Evolutionary conservation across 1,140 invertebrate species (phyloP).

Genomic region (Bemisia tabaci): DNA sequence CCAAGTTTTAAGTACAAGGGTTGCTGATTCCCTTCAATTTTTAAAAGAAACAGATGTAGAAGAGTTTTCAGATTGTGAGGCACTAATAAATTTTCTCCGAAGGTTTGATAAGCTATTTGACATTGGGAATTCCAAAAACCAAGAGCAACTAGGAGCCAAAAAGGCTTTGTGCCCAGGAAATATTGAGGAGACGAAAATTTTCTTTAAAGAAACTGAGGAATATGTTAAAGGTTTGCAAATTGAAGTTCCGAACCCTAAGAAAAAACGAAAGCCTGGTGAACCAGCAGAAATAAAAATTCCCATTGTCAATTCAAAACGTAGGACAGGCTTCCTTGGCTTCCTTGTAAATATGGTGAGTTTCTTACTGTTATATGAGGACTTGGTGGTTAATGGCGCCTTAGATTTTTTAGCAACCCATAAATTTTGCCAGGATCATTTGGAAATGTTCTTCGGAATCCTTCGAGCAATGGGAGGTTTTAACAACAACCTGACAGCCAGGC

Average conservation of each 20-base stretch:
- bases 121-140: neutral
- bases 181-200: neutral
- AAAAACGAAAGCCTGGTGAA: neutral
- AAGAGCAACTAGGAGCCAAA: neutral
- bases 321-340: conserved; percentile 5
- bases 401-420: neutral
- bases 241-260: neutral
- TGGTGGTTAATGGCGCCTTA: neutral
- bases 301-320: neutral
- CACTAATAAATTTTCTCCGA: neutral
- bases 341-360: neutral
- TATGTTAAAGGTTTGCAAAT: neutral
- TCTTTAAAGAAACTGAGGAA: neutral
- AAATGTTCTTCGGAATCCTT: conserved; percentile 1
- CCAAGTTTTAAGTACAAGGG: neutral
- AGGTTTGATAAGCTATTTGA: conserved; percentile 4
- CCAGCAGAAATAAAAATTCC: neutral
- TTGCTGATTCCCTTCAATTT: neutral
- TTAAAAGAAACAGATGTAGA: neutral
- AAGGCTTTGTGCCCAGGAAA: conserved; percentile 1
- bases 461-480: neutral
- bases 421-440: conserved; percentile 1
- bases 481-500: neutral
- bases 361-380: neutral
- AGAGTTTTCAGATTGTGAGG: conserved; percentile 1